Evolutionary conservation across 2,888 invertebrate species (phyloP).

Genomic region (Oligia fasciuncula): DNA sequence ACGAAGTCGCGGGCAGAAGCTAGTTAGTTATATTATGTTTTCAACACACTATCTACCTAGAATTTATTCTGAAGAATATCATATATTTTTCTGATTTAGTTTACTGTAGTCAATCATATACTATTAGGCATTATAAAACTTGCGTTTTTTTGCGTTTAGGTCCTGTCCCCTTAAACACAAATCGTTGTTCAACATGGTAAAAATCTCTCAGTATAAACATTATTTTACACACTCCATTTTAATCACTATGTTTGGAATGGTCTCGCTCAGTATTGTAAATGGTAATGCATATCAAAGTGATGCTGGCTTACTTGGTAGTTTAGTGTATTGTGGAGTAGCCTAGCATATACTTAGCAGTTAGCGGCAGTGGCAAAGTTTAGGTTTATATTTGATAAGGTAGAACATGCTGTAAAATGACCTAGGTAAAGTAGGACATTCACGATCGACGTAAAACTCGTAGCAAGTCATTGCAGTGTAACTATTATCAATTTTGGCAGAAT

Average conservation of each 20-base stretch:
- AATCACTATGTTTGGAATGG: neutral
- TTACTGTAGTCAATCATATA: no score
- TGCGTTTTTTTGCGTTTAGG: no score
- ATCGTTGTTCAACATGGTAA: neutral
- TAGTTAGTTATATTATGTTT: no score
- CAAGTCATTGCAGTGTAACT: neutral
- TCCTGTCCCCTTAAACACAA: neutral
- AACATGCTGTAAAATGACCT: conserved; percentile 20
- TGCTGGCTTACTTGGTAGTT: neutral
- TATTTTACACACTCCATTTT: no score
- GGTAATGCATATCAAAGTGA: conserved; percentile 9
- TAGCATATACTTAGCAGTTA: conserved; percentile 15
- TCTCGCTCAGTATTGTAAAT: conserved; percentile 45
- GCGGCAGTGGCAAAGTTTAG: conserved; percentile 5
- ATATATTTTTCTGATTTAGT: no score
- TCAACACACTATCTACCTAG: no score
- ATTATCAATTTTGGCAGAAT: neutral
- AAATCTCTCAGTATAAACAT: no score
- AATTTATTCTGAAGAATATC: no score
- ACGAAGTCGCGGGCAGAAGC: no score
- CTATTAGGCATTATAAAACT: no score
- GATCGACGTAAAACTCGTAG: neutral
- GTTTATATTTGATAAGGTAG: neutral
- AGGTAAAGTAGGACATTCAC: neutral
- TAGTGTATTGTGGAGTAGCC: conserved; percentile 28